Base-by-base conservation (phyloP, 30 jellyfish, hydroid and myxozoan genomes). In the Nemopilema nomurai region DNA sequence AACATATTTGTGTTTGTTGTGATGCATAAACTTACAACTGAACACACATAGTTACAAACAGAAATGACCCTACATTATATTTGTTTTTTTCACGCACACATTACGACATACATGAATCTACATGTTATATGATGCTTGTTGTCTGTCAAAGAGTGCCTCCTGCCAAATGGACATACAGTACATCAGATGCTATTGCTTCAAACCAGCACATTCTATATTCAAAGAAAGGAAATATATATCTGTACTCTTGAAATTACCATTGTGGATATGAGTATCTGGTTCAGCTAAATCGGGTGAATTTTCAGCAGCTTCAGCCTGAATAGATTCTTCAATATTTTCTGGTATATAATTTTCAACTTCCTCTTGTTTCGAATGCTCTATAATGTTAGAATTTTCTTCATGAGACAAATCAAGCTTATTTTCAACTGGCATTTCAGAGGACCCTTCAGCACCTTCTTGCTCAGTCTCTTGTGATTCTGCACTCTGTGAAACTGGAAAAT, bases 351-450 rank as follows among this genome's bases (percentile, higher is more conserved):
- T 3, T 41, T n/a, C n/a, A n/a, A 41, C 13, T 6, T 41, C 57
- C 13, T 13, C 57, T 41, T 41, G 57, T 6, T 41, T 13, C 13
- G 6, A 6, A 41, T 13, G 13, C 74, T 41, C 57, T 41, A 13
- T 13, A 3, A 6, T 41, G 57, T 41, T 41, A 3, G 57, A 41
- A 41, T 6, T 41, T 3, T 41, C 57, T 13, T 41, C 57, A 41
- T 41, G 57, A 41, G 57, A 41, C 6, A 41, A 63, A 6, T 19
- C 72, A 3, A n/a, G 29, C 72, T 18, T 16, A 49, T 26, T 9
- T 72, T 72, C 82, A 8, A 13, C 82, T 26, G 67, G 51, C 51
- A 21, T 23, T 29, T 23, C 79, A 24, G 20, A 52, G 67, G 67
- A 16, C 20, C 20, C 67, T 52, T 69, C n/a, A n/a, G 8, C 7